Base-by-base conservation (phyloP, 2,888 invertebrate species). In the Conops quadrifasciatus region DNA sequence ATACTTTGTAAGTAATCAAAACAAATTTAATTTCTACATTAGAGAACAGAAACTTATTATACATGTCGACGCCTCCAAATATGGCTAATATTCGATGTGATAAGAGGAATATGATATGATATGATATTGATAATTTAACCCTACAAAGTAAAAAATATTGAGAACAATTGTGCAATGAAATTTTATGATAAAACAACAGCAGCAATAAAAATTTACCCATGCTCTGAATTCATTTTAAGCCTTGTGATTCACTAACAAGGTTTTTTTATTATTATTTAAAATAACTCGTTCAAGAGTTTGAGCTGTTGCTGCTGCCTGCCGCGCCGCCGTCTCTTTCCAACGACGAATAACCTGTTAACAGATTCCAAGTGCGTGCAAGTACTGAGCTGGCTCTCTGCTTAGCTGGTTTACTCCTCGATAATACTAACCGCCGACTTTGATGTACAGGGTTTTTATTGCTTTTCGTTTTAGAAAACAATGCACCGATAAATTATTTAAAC, bases 221-320 rank as follows among this genome's bases (percentile, higher is more conserved):
- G 85, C 81, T 86, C 86, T 73, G 86, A 85, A 81, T 85, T 86
- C 86, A 87, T 86, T 80, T 80, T 82, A 80, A 79, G 77, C 77
- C 75, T 36, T 36, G 76, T 78, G 78, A 75, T 77, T 77, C 78
- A 68, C 68, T 36, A 49, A 51, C 30, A 62, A 28, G 49, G 2
- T 15, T 67, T 56, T 36, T 67, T 67, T 67, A n/a, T 56, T 47
- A 4, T 47, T 13, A 56, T 56, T 62, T n/a, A 3, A 59, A 19
- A 58, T 60, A 67, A 60, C 67, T 67, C 59, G 67, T 59, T 67
- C 58, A 47, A 60, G 19, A 45, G 66, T 66, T 51, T 66, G 51
- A 26, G 16, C 45, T 63, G 58, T 26, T 58, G 53, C 43, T 67
- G 56, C n/a, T 43, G 66, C 43, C 15, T n/a, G 11, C 56, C 28